Evolutionary conservation across 35 echinoderm and acorn worm species (phyloP), one percentile per base, ranked within the genome.

Genomic region (Holothuria glaberrima): DNA sequence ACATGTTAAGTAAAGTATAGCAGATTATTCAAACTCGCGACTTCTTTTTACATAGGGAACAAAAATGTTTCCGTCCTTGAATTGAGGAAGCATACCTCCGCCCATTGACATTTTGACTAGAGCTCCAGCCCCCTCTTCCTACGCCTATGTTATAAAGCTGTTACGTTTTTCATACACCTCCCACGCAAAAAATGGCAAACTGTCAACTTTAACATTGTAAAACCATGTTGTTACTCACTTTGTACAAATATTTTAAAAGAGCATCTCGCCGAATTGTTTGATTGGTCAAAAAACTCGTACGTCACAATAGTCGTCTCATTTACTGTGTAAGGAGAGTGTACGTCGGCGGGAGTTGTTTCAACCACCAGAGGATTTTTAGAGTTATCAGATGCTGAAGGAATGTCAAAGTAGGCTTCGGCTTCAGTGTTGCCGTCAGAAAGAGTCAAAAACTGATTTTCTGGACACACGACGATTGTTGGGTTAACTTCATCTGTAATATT

Each of bases 331-430:
- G 94, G 94, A 12, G 94, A 93, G 10, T 6, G 36, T 12, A 95
- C 58, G 54, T 88, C 91, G n/a, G 69, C 13, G 4, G 94, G 94
- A 0, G 65, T 67, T 30, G 54, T 93, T 1, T 62, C 34, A 24
- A 95, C 87, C 1, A 20, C 36, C 0, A 87, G 88, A 22, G 46
- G 45, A 17, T 66, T 86, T 28, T 52, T 76, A 2, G 91, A 79
- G 28, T 95, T 95, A 58, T 95, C 94, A 31, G 22, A 48, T 0
- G 94, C 94, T 1, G 48, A 71, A 36, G 94, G 94, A 13, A 90
- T 32, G 21, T 95, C 91, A 78, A 90, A 95, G 69, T 77, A 71
- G 9, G 85, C 58, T 59, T 77, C 48, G 9, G 69, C 86, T 6
- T 71, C 71, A 20, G 48, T 36, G 30, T 36, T 63, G 17, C 83